These are phyloP conservation scores for Echinarachnius parma DNA, from an alignment of 53 echinoderm and acorn worm genomes.

Conservation along the genomic window DNA sequence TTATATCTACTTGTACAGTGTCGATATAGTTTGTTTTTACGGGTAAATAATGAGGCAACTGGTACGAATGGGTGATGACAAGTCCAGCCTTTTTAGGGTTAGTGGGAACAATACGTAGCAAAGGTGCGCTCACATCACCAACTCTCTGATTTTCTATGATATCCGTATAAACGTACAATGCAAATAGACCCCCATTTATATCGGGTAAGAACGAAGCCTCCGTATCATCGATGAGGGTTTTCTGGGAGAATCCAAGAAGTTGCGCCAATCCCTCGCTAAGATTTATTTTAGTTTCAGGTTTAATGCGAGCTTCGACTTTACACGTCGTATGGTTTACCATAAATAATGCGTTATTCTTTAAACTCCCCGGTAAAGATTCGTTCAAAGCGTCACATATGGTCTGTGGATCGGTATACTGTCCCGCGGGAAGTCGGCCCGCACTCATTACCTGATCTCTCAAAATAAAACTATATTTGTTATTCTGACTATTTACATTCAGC, in stretches of 20 bases:
- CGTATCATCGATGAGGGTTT: background rate
- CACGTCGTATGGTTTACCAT: too few species aligned
- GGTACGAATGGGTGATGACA: conserved; percentile 28
- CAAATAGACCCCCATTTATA: background rate
- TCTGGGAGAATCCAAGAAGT: background rate
- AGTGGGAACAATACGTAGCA: conserved; percentile 49
- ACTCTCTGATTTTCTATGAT: conserved; percentile 50
- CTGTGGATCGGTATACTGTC: too few species aligned
- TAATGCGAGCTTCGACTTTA: background rate
- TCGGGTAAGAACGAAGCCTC: background rate
- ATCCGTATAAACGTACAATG: conserved; percentile 58
- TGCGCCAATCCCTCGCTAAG: conserved; percentile 8
- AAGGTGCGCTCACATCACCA: conserved; percentile 60
- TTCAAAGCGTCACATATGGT: too few species aligned
- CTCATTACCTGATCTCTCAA: too few species aligned
- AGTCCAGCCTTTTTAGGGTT: conserved; percentile 14
- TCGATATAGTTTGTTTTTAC: conserved; percentile 52
- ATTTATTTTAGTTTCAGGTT: background rate
- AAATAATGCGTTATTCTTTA: too few species aligned
- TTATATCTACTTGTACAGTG: conserved; percentile 65
- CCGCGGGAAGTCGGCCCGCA: too few species aligned
- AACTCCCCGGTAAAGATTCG: too few species aligned
- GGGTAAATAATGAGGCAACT: conserved; percentile 52
- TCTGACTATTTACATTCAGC: too few species aligned
- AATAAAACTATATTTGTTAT: too few species aligned